These are phyloP conservation scores for Drosophila gunungcola DNA, from an alignment of 1,140 invertebrate genomes.

Conservation along the genomic window DNA sequence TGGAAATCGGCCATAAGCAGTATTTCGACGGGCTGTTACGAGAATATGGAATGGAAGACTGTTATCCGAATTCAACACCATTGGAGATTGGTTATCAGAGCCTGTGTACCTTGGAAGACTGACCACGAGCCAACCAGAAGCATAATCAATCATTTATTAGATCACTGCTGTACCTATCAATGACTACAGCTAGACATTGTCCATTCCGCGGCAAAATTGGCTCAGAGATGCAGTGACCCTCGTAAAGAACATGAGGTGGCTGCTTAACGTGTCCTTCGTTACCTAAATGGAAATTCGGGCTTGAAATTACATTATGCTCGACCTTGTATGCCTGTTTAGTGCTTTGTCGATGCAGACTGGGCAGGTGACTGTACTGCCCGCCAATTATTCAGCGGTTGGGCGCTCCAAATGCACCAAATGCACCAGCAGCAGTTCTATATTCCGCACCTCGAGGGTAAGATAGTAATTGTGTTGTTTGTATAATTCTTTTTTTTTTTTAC, in stretches of 20 bases:
- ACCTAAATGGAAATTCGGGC: not conserved
- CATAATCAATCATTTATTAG: slow-evolving; percentile 1
- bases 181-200: not conserved
- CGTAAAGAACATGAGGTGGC: not conserved
- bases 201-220: not conserved
- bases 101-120: not conserved
- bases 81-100: not conserved
- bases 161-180: not conserved
- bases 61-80: not conserved
- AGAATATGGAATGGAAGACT: slow-evolving; percentile 1
- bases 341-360: slow-evolving; percentile 6
- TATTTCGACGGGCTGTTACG: not conserved
- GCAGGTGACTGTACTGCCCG: not conserved
- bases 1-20: slow-evolving; percentile 2
- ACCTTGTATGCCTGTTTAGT: not conserved
- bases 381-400: slow-evolving; percentile 3
- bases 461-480: too few species aligned
- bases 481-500: too few species aligned
- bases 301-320: not conserved
- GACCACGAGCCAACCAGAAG: not conserved
- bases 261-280: not conserved
- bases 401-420: too few species aligned
- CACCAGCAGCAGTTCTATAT: too few species aligned
- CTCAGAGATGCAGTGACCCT: not conserved
- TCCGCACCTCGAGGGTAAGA: too few species aligned